phyloP scores from a whole-genome alignment of 2,888 invertebrate genomes.

The Ecdyonurus torrentis region DNA sequence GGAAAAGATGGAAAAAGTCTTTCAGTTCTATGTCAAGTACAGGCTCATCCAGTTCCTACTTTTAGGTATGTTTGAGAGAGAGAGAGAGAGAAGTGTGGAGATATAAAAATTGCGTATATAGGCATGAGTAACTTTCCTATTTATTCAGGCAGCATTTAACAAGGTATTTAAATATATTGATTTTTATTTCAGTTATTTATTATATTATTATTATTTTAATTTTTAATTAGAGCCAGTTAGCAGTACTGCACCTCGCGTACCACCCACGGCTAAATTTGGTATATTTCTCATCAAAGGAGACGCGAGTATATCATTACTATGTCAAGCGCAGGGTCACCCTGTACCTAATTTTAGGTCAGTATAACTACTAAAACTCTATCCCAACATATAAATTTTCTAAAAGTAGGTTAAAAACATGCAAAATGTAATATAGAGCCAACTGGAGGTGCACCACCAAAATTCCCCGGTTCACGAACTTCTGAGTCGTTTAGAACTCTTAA shows the following conservation, averaged over 20 bases:
- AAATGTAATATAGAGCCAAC: conserved; percentile 14
- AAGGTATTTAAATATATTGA: no score
- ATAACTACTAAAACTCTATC: neutral
- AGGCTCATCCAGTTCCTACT: conserved; percentile 47
- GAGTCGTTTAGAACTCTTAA: conserved; percentile 13
- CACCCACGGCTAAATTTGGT: conserved; percentile 15
- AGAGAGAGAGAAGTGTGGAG: no score
- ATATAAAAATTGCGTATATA: no score
- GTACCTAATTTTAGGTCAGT: conserved; percentile 45
- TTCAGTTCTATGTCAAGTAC: conserved; percentile 47
- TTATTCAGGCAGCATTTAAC: no score
- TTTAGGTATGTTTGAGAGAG: conserved; percentile 24
- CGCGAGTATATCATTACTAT: conserved; percentile 28
- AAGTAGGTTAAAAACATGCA: conserved; percentile 1
- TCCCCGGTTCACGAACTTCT: conserved; percentile 13
- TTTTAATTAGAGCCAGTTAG: conserved; percentile 17
- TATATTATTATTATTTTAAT: no score
- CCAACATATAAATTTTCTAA: neutral
- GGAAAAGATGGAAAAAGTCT: no score
- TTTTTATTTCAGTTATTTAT: no score
- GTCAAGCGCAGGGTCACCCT: conserved; percentile 56
- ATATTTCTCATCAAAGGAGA: neutral
- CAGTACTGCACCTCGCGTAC: conserved; percentile 18
- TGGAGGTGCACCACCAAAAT: conserved; percentile 16
- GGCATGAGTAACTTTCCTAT: no score